Evolutionary conservation across 2,113 vertebrate genomes (phyloP), one percentile per base, ranked within the genome.

Genomic region (Cebidichthys violaceus): DNA sequence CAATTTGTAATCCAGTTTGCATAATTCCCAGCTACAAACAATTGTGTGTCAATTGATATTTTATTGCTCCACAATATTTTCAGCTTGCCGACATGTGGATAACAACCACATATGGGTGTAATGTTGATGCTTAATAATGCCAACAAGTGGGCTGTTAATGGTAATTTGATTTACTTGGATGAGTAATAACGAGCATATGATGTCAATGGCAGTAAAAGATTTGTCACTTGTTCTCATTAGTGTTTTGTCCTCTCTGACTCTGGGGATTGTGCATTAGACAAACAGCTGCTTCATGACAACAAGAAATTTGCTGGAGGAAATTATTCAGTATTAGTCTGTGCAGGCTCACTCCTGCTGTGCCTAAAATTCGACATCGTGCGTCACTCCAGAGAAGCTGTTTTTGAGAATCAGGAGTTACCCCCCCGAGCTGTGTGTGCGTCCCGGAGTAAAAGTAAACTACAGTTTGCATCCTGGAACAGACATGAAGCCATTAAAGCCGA

Each of bases 401-500:
- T 55, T 73, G 37, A 54, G n/a, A 41, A 55, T 13, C 59, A 3
- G 4, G 17, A 69, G 60, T 13, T 54, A 10, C 50, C 15, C 33
- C 6, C 6, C 15, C 31, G 31, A 3, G 31, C 31, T 31, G 31
- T 31, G 50, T 43, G 37, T 9, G 45, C 11, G 37, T 57, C 74
- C n/a, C 69, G 5, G 45, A 27, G 59, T 66, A 66, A 13, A 24
- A 35, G 64, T 76, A 61, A 60, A 75, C 35, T 54, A 11, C 35
- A 43, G 62, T 71, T 79, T 74, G 35, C 74, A 9, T 85, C 75
- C 65, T 52, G 61, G 52, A 71, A 79, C 52, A 79, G 70, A 85
- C 47, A 62, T 29, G 43, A 77, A 85, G 74, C 55, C 84, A 52
- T 86, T 81, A 85, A 78, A 77, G 77, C 18, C 10, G 73, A 65